Evolutionary conservation across 2,797 vertebrate species (phyloP).

Genomic region (Amblyraja radiata): DNA sequence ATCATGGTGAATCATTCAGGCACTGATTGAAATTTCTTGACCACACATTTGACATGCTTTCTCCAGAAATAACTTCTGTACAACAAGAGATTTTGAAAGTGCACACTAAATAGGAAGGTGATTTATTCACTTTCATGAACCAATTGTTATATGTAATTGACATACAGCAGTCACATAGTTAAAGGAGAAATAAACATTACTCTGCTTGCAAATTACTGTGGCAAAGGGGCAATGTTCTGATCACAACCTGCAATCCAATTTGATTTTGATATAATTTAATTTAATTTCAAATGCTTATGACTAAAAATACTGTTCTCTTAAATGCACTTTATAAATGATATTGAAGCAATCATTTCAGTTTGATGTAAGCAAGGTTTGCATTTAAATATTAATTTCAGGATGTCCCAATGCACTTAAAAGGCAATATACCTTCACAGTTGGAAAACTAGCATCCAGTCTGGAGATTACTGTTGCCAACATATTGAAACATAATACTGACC

Average conservation of each 20-base stretch:
- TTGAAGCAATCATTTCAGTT: neutral
- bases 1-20: neutral
- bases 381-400: neutral
- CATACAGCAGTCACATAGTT: neutral
- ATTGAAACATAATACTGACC: too few species aligned
- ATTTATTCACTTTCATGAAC: slow-evolving; percentile 14
- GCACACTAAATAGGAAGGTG: neutral
- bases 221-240: neutral
- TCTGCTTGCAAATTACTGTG: neutral
- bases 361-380: neutral
- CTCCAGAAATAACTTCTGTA: neutral
- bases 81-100: neutral
- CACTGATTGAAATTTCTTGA: neutral
- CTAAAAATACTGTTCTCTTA: neutral
- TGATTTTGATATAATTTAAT: neutral
- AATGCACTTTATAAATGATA: neutral
- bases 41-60: neutral
- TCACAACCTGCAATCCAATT: neutral
- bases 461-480: too few species aligned
- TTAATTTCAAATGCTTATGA: neutral
- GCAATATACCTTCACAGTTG: too few species aligned
- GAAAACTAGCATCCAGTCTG: too few species aligned
- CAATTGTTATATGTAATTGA: slow-evolving; percentile 32
- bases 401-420: too few species aligned
- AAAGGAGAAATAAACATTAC: neutral